These are phyloP conservation scores for Scaptomyza reducta DNA, from an alignment of 2,888 invertebrate species.

Conservation along the genomic window DNA sequence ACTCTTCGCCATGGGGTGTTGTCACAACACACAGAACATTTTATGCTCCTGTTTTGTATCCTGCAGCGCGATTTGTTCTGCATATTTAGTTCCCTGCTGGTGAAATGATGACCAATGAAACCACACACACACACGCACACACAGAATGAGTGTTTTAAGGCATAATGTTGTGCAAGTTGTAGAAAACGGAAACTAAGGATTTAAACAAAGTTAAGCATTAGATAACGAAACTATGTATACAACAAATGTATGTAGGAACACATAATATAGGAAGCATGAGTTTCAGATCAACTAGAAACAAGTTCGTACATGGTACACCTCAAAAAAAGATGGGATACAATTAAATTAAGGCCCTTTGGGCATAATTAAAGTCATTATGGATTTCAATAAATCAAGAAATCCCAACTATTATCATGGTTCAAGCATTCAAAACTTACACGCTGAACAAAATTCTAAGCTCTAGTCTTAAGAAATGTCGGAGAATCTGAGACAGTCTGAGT, in stretches of 20 bases:
- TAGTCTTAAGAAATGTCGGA: neutral
- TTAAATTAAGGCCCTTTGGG: no score
- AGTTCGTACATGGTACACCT: no score
- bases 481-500: neutral
- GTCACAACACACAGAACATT: conserved; percentile 17
- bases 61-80: conserved; percentile 66
- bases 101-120: conserved; percentile 32
- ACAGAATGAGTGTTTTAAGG: neutral
- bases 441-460: neutral
- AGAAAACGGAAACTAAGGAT: neutral
- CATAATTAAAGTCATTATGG: no score
- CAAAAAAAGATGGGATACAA: no score
- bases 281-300: no score
- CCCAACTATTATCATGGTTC: neutral
- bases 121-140: conserved; percentile 1
- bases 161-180: neutral
- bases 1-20: conserved; percentile 29
- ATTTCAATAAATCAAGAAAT: no score
- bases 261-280: no score
- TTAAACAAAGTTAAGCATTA: neutral
- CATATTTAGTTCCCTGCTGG: conserved; percentile 61
- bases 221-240: neutral
- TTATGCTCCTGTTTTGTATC: conserved; percentile 28
- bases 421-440: neutral
- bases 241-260: neutral